Evolutionary conservation across 1,140 invertebrate species (phyloP).

Genomic region (Daktulosphaira vitifoliae): DNA sequence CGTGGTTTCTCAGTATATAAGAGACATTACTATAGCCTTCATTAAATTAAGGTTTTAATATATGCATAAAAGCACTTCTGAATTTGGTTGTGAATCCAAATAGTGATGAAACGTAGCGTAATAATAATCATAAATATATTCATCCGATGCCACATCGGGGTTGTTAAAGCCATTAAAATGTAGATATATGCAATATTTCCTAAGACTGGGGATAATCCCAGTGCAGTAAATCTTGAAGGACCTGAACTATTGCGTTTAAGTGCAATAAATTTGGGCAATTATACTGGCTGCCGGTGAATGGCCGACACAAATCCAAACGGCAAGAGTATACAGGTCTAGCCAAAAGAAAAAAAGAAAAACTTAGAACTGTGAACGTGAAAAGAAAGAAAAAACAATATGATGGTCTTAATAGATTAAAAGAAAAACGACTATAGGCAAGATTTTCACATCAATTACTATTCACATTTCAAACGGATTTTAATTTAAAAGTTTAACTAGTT

Average conservation of each 20-base stretch:
- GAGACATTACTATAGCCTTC: not conserved
- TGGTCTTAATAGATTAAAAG: not conserved
- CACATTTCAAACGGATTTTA: not conserved
- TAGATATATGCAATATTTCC: slow-evolving; percentile 27
- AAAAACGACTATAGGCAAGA: not conserved
- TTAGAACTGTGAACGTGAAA: not conserved
- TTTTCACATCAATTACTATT: slow-evolving; percentile 18
- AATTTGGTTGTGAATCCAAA: not conserved
- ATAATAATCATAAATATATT: slow-evolving; percentile 29
- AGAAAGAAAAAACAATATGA: not conserved
- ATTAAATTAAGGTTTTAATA: slow-evolving; percentile 17
- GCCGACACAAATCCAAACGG: not conserved
- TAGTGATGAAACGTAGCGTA: slow-evolving; percentile 9
- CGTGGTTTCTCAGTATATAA: not conserved
- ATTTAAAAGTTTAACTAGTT: not conserved
- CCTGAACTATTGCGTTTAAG: slow-evolving; percentile 26
- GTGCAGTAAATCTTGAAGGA: slow-evolving; percentile 17
- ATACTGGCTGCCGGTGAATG: not conserved
- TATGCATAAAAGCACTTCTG: too few species aligned
- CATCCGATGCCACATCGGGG: not conserved
- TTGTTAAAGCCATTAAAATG: slow-evolving; percentile 6
- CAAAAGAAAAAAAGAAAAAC: not conserved
- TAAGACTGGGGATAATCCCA: slow-evolving; percentile 17
- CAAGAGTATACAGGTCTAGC: too few species aligned
- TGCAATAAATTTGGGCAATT: slow-evolving; percentile 30